Percentiles rank a stretch among this genome's conserved stretches.
Evolutionary conservation across 2,888 invertebrate genomes (phyloP).

Genomic region (Amiota communis): DNA sequence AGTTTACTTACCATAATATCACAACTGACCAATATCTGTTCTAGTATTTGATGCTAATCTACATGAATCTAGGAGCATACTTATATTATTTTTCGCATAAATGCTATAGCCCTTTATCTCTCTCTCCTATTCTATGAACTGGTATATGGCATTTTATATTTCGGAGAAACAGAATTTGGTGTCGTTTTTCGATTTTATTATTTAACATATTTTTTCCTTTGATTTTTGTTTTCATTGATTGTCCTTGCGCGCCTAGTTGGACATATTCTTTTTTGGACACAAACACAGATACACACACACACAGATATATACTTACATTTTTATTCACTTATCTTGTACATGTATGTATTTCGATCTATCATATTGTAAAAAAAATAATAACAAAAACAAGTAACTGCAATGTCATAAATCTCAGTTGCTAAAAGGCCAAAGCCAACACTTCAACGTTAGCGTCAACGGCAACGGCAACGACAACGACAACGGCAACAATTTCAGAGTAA

Average conservation of each 20-base stretch:
- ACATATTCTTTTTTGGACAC: neutral
- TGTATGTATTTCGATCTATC: conserved; percentile 22
- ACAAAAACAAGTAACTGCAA: conserved; percentile 15
- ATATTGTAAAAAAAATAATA: conserved; percentile 16
- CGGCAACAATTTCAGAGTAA: neutral
- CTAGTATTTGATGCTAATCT: no score
- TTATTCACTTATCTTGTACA: conserved; percentile 14
- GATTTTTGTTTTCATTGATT: conserved; percentile 5
- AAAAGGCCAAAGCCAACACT: conserved; percentile 7
- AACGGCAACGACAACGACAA: neutral
- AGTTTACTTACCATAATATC: no score
- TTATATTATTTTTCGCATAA: no score
- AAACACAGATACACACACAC: no score
- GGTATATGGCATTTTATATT: no score
- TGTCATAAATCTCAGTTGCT: conserved; percentile 19
- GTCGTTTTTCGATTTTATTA: neutral
- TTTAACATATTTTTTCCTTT: neutral
- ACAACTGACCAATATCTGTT: no score
- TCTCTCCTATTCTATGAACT: no score
- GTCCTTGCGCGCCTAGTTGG: neutral
- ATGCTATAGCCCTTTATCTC: no score
- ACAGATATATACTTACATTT: neutral
- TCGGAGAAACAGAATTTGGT: neutral
- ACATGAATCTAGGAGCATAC: no score
- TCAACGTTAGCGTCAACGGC: neutral